These are phyloP conservation scores for Podarcis raffonei DNA, from an alignment of 2,113 vertebrate genomes.

Conservation along the genomic window DNA sequence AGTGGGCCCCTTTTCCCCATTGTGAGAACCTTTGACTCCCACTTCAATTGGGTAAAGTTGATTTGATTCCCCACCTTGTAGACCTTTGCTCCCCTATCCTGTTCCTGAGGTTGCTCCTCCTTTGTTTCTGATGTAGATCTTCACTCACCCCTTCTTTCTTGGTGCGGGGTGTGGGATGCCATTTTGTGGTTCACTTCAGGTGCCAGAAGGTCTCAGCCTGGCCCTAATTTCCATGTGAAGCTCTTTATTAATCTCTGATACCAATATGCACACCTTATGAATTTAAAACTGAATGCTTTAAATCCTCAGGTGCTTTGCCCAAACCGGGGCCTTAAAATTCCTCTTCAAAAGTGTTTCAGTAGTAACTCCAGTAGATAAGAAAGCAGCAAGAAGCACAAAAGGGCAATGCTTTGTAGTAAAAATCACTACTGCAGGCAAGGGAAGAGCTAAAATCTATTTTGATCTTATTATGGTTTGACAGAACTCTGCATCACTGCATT, in stretches of 20 bases:
- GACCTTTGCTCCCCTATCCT: too few species aligned
- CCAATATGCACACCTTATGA: background rate
- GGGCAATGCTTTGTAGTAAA: conserved; percentile 28
- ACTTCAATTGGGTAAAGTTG: too few species aligned
- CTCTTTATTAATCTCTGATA: background rate
- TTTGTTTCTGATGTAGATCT: too few species aligned
- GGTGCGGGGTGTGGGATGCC: too few species aligned
- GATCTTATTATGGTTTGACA: conserved; percentile 49
- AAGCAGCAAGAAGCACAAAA: background rate
- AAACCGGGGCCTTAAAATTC: background rate
- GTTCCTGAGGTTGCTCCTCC: too few species aligned
- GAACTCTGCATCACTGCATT: conserved; percentile 55
- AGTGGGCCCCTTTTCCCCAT: too few species aligned
- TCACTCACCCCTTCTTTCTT: too few species aligned
- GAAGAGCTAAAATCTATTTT: conserved; percentile 56
- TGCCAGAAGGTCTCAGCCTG: too few species aligned
- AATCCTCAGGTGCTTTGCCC: background rate
- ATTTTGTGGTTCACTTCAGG: too few species aligned
- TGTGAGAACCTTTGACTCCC: too few species aligned
- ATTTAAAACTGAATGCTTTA: background rate
- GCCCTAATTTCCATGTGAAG: background rate
- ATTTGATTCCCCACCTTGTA: too few species aligned
- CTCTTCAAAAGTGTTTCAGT: background rate
- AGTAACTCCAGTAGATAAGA: background rate
- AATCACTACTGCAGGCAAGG: conserved; percentile 17